Evolutionary conservation across 2,888 invertebrate species (phyloP).

Genomic region (Apamea anceps): DNA sequence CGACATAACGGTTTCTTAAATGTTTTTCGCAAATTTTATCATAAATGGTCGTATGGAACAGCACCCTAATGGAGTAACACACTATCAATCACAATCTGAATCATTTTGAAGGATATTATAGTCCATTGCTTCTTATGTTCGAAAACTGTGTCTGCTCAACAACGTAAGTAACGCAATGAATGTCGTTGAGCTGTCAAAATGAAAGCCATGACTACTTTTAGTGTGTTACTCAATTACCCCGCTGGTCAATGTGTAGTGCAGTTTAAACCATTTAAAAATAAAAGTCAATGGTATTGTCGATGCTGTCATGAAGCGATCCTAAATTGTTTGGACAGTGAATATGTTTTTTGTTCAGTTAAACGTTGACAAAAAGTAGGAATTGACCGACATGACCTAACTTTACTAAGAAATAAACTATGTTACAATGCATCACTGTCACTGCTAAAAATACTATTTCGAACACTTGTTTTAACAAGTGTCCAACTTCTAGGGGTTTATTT

Average conservation of each 20-base stretch:
- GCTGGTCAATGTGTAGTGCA: background rate
- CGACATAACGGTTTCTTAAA: no score
- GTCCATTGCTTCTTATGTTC: no score
- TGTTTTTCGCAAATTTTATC: background rate
- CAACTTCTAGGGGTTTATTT: background rate
- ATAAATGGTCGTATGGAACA: background rate
- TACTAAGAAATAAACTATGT: conserved; percentile 7
- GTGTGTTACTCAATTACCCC: no score
- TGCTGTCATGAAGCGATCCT: background rate
- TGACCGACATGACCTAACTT: background rate
- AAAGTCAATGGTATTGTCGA: background rate
- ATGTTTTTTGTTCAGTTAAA: background rate
- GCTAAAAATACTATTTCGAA: conserved; percentile 29
- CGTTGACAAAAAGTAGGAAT: conserved; percentile 4
- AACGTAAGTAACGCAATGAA: no score
- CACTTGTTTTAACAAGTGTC: no score
- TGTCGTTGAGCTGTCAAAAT: no score
- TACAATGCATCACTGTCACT: conserved; percentile 6
- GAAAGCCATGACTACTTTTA: no score
- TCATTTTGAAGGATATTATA: no score
- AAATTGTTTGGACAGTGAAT: conserved; percentile 12
- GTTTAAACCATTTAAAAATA: background rate
- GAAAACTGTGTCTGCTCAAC: no score
- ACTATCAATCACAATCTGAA: no score
- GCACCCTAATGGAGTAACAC: no score